These are phyloP conservation scores for Sebastes trivittatus DNA, from an alignment of 2,797 vertebrate species.

Conservation along the genomic window DNA sequence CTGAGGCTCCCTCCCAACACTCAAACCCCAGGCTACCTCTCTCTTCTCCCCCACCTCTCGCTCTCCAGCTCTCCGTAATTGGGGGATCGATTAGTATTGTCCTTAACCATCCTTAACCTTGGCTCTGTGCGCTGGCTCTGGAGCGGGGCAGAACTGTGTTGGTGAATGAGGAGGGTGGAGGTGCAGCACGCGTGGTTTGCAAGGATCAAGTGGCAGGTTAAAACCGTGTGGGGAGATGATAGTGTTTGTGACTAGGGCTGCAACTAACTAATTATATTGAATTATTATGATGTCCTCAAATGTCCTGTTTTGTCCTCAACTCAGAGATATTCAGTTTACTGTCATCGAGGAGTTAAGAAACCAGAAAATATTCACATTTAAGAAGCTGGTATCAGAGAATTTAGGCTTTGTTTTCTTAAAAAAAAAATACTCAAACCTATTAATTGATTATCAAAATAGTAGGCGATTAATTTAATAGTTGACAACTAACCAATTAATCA, in stretches of 20 bases:
- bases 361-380: no score
- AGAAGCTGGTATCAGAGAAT: no score
- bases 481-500: no score
- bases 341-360: no score
- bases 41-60: slow-evolving; percentile 55
- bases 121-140: slow-evolving; percentile 57
- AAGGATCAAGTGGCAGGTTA: slow-evolving; percentile 48
- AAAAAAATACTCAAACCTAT: no score
- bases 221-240: not conserved
- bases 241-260: not conserved
- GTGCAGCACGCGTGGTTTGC: slow-evolving; percentile 36
- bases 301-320: no score
- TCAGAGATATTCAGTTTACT: no score
- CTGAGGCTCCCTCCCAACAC: slow-evolving; percentile 63
- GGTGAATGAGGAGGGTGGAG: slow-evolving; percentile 36
- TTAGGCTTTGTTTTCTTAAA: no score
- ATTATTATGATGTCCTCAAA: no score
- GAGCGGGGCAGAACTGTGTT: slow-evolving; percentile 44
- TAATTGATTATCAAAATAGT: no score
- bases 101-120: slow-evolving; percentile 79
- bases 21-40: slow-evolving; percentile 67
- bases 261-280: no score
- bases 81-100: slow-evolving; percentile 81
- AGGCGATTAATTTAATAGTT: no score
- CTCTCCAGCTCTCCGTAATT: slow-evolving; percentile 71